A percentile compares a stretch with the other conserved stretches of the same genome.
Conservation (phyloP, 37 sponge, comb jelly and placozoan species). For the Oopsacas minuta region DNA sequence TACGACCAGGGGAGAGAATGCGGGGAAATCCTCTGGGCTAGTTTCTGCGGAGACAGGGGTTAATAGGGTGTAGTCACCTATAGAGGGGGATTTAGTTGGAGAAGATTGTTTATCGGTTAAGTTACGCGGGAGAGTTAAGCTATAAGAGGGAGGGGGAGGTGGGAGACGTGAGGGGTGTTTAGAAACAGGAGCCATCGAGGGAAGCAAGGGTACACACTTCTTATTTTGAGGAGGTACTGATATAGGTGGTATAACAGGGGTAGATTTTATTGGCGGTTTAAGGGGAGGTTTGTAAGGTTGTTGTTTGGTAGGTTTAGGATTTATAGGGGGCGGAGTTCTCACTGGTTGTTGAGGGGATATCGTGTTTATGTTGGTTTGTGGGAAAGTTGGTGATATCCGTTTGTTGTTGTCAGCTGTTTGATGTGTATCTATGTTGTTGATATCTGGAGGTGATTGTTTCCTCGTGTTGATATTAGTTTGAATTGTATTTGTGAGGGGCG, state of each 20-base stretch:
- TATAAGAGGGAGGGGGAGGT: not conserved
- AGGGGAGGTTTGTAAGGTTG: not conserved
- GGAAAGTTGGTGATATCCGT: not conserved
- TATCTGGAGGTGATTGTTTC: not conserved
- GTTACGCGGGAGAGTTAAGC: not conserved
- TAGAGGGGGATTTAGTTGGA: not conserved
- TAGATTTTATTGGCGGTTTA: not conserved
- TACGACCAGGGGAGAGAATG: not conserved
- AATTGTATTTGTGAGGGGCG: no score
- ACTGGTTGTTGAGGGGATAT: not conserved
- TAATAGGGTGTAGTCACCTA: not conserved
- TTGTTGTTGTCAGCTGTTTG: not conserved
- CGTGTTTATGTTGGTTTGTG: not conserved
- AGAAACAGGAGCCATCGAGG: not conserved
- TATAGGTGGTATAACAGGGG: not conserved
- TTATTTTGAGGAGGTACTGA: not conserved
- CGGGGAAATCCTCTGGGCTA: not conserved
- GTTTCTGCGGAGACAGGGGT: not conserved
- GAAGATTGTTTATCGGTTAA: not conserved
- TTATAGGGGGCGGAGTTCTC: not conserved
- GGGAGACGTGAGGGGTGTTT: not conserved
- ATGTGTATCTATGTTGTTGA: not conserved
- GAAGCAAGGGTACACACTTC: not conserved
- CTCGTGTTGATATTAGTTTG: no score
- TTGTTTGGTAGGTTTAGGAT: not conserved